Evolutionary conservation across 2,888 invertebrate genomes (phyloP).

Genomic region (Boloria euphrosyne): DNA sequence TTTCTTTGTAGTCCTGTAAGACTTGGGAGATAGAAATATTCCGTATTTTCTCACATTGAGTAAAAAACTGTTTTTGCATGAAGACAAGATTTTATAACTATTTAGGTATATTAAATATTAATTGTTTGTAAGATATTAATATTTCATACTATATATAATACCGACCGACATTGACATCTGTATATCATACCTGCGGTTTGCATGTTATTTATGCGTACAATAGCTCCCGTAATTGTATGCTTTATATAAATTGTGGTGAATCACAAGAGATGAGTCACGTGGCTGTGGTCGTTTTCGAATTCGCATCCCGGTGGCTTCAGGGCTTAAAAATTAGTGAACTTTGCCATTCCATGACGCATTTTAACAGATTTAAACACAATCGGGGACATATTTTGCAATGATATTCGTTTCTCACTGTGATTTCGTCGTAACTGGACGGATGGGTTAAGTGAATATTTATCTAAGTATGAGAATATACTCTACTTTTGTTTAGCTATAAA

Average conservation of each 20-base stretch:
- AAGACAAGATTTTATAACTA: neutral
- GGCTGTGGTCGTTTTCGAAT: slow-evolving; percentile 28
- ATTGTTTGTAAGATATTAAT: neutral
- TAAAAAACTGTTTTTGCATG: neutral
- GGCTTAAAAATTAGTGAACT: slow-evolving; percentile 32
- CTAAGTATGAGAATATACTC: neutral
- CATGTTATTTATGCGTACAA: slow-evolving; percentile 29
- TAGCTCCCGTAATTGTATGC: slow-evolving; percentile 28
- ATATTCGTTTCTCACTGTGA: slow-evolving; percentile 3
- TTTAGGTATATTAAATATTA: no score
- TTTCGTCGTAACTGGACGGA: neutral
- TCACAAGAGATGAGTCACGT: slow-evolving; percentile 37
- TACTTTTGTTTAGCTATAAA: neutral
- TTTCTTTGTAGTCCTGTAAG: slow-evolving; percentile 1
- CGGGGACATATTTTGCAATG: neutral
- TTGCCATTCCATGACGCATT: slow-evolving; percentile 15
- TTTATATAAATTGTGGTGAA: slow-evolving; percentile 36
- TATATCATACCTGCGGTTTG: slow-evolving; percentile 23
- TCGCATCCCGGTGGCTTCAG: slow-evolving; percentile 35
- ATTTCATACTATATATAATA: slow-evolving; percentile 9
- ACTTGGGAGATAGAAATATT: neutral
- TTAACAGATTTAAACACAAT: slow-evolving; percentile 9
- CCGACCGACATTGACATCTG: slow-evolving; percentile 10
- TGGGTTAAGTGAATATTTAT: neutral
- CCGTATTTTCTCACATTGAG: neutral